Base-by-base conservation (phyloP, 2,888 invertebrate genomes). In the Drosophila anomalata region DNA sequence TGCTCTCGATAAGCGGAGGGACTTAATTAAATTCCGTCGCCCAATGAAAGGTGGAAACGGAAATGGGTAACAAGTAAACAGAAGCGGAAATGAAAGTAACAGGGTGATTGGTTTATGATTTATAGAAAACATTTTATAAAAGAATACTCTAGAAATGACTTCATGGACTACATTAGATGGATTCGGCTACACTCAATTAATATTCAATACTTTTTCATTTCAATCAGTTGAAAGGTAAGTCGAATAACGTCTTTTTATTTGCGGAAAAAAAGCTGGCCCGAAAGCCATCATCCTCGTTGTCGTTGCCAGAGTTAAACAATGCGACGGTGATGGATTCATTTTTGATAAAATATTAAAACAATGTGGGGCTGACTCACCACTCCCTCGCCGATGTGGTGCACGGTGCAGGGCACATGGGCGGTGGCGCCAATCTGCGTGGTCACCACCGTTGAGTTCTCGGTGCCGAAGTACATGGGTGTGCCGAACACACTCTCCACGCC, bases 351-450 rank as follows among this genome's bases (percentile, higher is more conserved):
- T 76, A 79, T 88, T 85, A 73, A 83, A 71, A 71, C 71, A 87
- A 74, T 72, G 39, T 44, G 20, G 7, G 33, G 24, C 36, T 29
- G 79, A 94, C 96, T 96, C 92, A 97, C 97, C 94, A 96, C 95
- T 86, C 97, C 96, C 91, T 97, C 96, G 55, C 97, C 96, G 82
- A 97, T 95, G 90, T 96, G 96, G 90, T 95, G 95, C 75, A 97
- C 96, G 74, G 96, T 94, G 91, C 97, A 97, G 1, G 97, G 97
- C 73, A 97, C 93, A 66, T 96, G 93, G 3, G 97, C 96, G 0
- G 96, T 96, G 67, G 96, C 96, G 14, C 96, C 96, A 47, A 95
- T 96, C 92, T 97, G 97, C 80, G 97, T 96, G 73, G 95, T 95
- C 90, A 97, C 94, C 48, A 95, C 92, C 0, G 96, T 96, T 74